Conservation (phyloP, 2,888 invertebrate genomes). For the Electrophaes corylata region DNA sequence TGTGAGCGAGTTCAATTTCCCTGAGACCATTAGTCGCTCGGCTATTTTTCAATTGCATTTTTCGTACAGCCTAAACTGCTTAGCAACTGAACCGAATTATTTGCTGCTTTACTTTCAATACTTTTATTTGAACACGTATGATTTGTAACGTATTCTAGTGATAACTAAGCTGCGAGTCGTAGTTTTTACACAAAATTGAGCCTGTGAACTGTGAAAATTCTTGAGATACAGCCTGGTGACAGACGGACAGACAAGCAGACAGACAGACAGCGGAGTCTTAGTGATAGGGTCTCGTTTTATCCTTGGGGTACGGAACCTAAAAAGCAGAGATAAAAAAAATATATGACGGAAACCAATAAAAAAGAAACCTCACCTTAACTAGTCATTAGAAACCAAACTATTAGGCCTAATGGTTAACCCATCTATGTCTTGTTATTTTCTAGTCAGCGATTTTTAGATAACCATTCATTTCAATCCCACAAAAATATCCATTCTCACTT, state of each 20-base stretch:
- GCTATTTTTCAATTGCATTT: conserved; percentile 17
- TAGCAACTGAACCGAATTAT: conserved; percentile 1
- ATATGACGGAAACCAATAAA: too few species aligned
- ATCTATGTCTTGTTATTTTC: background rate
- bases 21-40: conserved; percentile 21
- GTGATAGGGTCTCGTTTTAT: too few species aligned
- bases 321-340: background rate
- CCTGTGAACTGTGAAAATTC: too few species aligned
- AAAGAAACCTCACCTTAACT: background rate
- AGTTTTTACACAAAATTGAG: too few species aligned
- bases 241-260: too few species aligned
- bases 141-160: too few species aligned
- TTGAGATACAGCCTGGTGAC: too few species aligned
- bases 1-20: conserved; percentile 13
- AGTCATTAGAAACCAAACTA: background rate
- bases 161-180: too few species aligned
- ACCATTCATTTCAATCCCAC: conserved; percentile 44
- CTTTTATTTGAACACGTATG: too few species aligned
- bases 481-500: conserved; percentile 34
- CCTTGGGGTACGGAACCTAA: too few species aligned
- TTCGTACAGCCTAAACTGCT: conserved; percentile 1
- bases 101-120: background rate
- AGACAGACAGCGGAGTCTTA: too few species aligned
- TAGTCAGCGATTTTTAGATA: conserved; percentile 10
- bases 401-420: background rate